Base-by-base conservation (phyloP, 2,888 invertebrate species). In the Dolomedes plantarius region DNA sequence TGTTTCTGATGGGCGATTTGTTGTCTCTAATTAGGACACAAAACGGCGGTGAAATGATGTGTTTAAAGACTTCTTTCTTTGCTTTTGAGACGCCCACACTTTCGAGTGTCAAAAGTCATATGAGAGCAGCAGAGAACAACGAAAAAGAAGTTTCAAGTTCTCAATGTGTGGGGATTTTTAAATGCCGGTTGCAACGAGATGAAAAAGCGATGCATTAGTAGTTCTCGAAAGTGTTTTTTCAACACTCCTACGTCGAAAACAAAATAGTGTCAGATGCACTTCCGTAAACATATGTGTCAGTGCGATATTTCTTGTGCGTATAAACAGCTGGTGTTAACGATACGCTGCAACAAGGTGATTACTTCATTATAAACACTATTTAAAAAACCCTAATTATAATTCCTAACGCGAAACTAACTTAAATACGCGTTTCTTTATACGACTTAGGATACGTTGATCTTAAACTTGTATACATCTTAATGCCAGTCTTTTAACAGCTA, bases 1-100 rank as follows among this genome's bases (percentile, higher is more conserved):
- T 83, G 76, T 11, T 27, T 36, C 31, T 81, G 62, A 81, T 83
- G 76, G 76, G 50, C 32, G 77, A 71, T 77, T 72, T 77, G 83
- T 62, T 65, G 71, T 46, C 71, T 46, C 65, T 83, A 83, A 83
- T 83, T 72, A 83, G 46, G 50, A 28, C 7, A n/a, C 11, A 41
- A 69, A 27, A 69, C n/a, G 16, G 39, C 69, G 69, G n/a, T 32
- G 29, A 67, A 32, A 67, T 67, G 32, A 29, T 32, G 32, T 16
- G 27, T 39, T 69, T 69, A 36, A 36, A 36, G 72, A 50, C 13
- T 67, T 46, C 28, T 39, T 13, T 23, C 36, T 36, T 36, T 36
- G 11, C 39, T 19, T 56, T 50, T 67, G 32, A 23, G 32, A 32
- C 81, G 67, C 81, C 81, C 32, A 81, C 81, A 39, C 74, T 32